A percentile compares a stretch with the other conserved stretches of the same genome.
These are phyloP conservation scores for Ceratosolen solmsi DNA, from an alignment of 1,140 invertebrate species.

Conservation along the genomic window DNA sequence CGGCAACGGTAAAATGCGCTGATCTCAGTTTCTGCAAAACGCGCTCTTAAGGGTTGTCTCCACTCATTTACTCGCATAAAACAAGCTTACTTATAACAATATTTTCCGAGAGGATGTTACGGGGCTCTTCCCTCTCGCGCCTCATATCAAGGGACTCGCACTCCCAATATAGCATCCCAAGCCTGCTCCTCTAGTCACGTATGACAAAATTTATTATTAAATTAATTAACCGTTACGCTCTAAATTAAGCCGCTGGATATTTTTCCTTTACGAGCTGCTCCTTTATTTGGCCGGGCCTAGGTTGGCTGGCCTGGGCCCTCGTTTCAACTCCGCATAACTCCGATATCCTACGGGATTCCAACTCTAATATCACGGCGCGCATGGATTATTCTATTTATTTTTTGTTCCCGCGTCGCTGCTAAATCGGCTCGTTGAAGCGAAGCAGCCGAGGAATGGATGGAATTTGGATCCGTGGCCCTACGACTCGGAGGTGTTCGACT, in stretches of 20 bases:
- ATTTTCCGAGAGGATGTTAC: neutral
- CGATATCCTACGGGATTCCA: too few species aligned
- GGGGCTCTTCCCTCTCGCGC: neutral
- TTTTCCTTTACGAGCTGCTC: neutral
- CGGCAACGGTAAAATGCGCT: neutral
- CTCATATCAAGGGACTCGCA: neutral
- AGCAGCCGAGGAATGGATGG: constrained; percentile 21
- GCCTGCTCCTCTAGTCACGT: neutral
- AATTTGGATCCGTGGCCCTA: constrained; percentile 5
- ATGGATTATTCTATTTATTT: neutral
- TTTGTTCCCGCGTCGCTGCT: neutral
- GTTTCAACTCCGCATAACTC: too few species aligned
- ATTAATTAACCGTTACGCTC: neutral
- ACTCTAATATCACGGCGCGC: neutral
- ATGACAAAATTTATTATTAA: constrained; percentile 13
- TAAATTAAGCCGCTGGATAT: neutral
- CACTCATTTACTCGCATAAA: constrained; percentile 38
- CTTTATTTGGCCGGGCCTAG: too few species aligned
- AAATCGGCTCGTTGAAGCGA: constrained; percentile 8
- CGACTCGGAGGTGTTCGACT: constrained; percentile 6
- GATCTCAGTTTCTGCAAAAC: neutral
- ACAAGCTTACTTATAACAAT: constrained; percentile 34
- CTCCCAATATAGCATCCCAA: neutral
- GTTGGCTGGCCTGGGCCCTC: too few species aligned
- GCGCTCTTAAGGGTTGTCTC: constrained; percentile 9